Base-by-base conservation (phyloP, 2,797 vertebrate species). In the Danio choprae region DNA sequence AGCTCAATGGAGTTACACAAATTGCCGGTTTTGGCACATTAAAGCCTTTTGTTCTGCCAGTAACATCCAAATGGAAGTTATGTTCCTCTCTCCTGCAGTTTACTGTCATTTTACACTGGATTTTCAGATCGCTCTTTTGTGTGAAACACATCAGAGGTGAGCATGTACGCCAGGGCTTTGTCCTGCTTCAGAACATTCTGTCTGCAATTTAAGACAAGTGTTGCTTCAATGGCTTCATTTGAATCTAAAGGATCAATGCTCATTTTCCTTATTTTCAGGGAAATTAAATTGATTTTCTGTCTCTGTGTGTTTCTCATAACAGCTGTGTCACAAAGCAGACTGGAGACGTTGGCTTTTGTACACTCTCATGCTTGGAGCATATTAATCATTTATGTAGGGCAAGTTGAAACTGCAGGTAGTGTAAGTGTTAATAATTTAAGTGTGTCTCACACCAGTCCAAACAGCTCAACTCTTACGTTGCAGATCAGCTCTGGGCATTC, bases 361-460 rank as follows among this genome's bases (percentile, higher is more conserved):
- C 46, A 41, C 68, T 44, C 46, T 72, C 22, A 65, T 73, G 40
- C 60, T 80, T 58, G 69, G 18, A 64, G 60, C 12, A 22, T 46
- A 80, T 73, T 55, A 50, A 80, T 80, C 46, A 83, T 74, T 62
- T 46, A 73, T 79, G 63, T 15, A 70, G 64, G 63, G 41, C 59
- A 77, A 82, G 58, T 65, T 81, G 82, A 86, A 90, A 90, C 90
- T 89, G 80, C 88, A 89, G 87, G 89, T 91, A 77, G 85, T 90
- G 85, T 89, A 83, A 83, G 84, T 87, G 89, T 91, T 83, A 91
- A 92, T 91, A 91, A 93, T 94, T 92, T 85, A 92, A 89, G 60
- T 80, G 84, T 90, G 84, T 86, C 83, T 82, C 83, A 82, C 84
- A 83, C 75, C 85, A 71, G 79, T 51, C 81, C 80, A 88, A 84